Percentiles rank a stretch among this genome's conserved stretches.
These are phyloP conservation scores for Mesocricetus auratus DNA, from an alignment of 2,113 vertebrate genomes.

Conservation along the genomic window DNA sequence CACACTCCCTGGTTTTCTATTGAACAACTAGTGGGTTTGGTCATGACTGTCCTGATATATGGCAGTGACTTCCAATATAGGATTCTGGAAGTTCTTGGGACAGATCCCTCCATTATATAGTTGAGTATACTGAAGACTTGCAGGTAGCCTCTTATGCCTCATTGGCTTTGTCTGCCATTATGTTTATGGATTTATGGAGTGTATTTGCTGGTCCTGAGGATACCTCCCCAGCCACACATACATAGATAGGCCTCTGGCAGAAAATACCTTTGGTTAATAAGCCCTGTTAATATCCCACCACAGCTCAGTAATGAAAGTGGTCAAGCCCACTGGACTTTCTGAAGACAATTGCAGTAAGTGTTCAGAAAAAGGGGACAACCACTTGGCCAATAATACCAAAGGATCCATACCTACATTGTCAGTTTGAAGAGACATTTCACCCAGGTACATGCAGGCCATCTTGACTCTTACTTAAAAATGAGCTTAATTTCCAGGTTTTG, in stretches of 20 bases:
- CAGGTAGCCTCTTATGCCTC: not conserved
- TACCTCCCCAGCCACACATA: not conserved
- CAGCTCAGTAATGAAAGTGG: not conserved
- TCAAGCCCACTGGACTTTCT: not conserved
- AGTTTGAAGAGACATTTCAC: not conserved
- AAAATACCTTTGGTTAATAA: not conserved
- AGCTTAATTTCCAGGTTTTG: not conserved
- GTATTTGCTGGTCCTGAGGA: not conserved
- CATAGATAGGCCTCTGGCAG: not conserved
- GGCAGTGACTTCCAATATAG: not conserved
- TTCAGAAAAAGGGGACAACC: not conserved
- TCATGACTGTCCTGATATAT: not conserved
- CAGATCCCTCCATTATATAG: not conserved
- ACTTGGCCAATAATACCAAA: not conserved
- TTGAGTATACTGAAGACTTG: not conserved
- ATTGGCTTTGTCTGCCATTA: not conserved
- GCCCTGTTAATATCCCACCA: not conserved
- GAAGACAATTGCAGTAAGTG: not conserved
- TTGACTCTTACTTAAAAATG: conserved; percentile 22
- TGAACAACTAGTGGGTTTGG: not conserved
- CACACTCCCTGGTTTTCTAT: not conserved
- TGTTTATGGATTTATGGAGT: not conserved
- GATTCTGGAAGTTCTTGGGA: not conserved
- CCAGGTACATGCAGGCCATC: not conserved
- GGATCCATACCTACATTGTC: not conserved